Base-by-base conservation (phyloP, 1,140 invertebrate genomes). In the Mizuhopecten yessoensis region DNA sequence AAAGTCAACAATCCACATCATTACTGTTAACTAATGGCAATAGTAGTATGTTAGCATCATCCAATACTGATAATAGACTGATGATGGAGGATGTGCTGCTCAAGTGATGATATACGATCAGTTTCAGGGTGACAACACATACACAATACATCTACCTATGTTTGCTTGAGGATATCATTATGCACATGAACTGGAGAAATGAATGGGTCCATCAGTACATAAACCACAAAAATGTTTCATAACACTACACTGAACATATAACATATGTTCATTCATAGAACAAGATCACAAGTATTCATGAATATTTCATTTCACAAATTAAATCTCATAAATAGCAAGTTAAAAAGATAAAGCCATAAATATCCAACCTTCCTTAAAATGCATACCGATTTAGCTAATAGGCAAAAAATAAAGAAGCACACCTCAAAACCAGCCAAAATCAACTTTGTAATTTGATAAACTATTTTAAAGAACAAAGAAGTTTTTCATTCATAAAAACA, bases 161-260 rank as follows among this genome's bases (percentile, higher is more conserved):
- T 5, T 29, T n/a, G 57, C 57, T 75, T 0, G n/a, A 29, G 57
- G 57, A 75, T n/a, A 75, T 75, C 57, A 75, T 75, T 75, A 75
- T 75, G n/a, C 57, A 75, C n/a, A 29, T 75, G 57, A 75, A 75
- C 57, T 29, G 17, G 57, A 29, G 57, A 75, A 75, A 75, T 29
- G 57, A 75, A 75, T 75, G 57, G 5, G 9, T 75, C 3, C n/a
- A 75, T 75, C n/a, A 75, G 57, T 75, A 75, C 57, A 75, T 75
- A 75, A 75, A 75, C 57, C 57, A 75, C 57, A 75, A 75, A n/a
- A 75, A 75, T 75, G n/a, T 75, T 75, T 29, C 57, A 75, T 9
- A 75, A 29, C 11, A 2, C 20, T 49, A 75, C 42, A 45, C 42
- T 45, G 42, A 75, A 75, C 57, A 75, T 5, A 75, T 75, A 75